Conservation (phyloP, 2,797 vertebrate genomes). For the Dryobates pubescens region DNA sequence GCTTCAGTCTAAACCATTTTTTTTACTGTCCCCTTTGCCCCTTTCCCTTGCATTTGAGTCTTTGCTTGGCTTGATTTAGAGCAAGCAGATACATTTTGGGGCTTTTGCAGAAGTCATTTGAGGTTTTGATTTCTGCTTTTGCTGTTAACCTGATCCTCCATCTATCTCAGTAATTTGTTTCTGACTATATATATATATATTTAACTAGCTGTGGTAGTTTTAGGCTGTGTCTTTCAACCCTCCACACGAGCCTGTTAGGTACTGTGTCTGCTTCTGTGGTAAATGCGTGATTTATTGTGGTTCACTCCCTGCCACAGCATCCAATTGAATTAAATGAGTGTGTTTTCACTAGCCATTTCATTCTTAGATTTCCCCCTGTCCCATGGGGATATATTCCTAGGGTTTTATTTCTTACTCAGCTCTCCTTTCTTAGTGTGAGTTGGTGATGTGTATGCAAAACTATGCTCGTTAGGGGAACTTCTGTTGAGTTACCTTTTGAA, state of each 20-base stretch:
- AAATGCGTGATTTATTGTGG: background rate
- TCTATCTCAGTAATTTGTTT: constrained; percentile 17
- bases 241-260: background rate
- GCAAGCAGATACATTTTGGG: background rate
- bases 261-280: background rate
- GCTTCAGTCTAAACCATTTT: background rate
- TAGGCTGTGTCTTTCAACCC: too few relatives aligned
- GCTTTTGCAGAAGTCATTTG: background rate
- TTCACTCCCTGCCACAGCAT: background rate
- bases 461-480: background rate
- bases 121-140: background rate
- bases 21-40: background rate
- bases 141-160: background rate
- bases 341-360: constrained; percentile 12
- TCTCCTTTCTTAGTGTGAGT: background rate
- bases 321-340: background rate
- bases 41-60: background rate
- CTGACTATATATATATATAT: background rate
- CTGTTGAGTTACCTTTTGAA: constrained; percentile 11
- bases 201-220: too few relatives aligned
- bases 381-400: background rate
- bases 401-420: background rate
- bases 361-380: constrained; percentile 11
- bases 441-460: background rate
- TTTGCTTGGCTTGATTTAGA: background rate